Evolutionary conservation across 64 coral and sea anemone species (phyloP).

Genomic region (Cladopsammia gracilis): DNA sequence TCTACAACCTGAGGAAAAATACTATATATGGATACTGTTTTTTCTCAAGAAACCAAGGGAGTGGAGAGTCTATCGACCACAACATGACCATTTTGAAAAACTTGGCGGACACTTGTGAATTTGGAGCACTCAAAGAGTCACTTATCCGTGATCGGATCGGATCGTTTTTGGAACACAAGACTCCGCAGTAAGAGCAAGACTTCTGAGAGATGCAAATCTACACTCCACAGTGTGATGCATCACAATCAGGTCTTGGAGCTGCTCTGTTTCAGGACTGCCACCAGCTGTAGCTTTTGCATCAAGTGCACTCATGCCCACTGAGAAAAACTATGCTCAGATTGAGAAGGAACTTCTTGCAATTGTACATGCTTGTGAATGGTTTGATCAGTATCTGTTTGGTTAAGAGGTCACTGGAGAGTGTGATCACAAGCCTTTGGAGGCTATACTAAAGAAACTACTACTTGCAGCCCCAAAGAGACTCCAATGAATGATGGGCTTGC

Average conservation of each 20-base stretch:
- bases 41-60: slow-evolving; percentile 66
- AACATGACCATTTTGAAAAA: slow-evolving; percentile 60
- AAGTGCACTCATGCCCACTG: too few relatives aligned
- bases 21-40: slow-evolving; percentile 18
- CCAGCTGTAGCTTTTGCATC: too few relatives aligned
- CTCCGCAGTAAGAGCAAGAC: slow-evolving; percentile 17
- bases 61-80: slow-evolving; percentile 37
- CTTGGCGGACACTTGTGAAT: slow-evolving; percentile 56
- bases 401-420: slow-evolving; percentile 1
- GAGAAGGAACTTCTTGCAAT: too few relatives aligned
- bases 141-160: slow-evolving; percentile 34
- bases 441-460: slow-evolving; percentile 30
- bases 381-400: slow-evolving; percentile 51
- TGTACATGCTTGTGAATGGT: slow-evolving; percentile 35
- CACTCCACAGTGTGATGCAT: slow-evolving; percentile 44
- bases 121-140: slow-evolving; percentile 49
- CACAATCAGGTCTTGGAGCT: neutral
- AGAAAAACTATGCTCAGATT: too few relatives aligned
- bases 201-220: slow-evolving; percentile 40
- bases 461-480: slow-evolving; percentile 17
- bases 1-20: slow-evolving; percentile 51
- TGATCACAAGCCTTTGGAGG: slow-evolving; percentile 37
- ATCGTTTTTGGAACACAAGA: slow-evolving; percentile 41
- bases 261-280: too few relatives aligned
- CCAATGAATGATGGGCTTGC: neutral